Base-by-base conservation (phyloP, 1,140 invertebrate genomes). In the Anastrepha ludens region DNA sequence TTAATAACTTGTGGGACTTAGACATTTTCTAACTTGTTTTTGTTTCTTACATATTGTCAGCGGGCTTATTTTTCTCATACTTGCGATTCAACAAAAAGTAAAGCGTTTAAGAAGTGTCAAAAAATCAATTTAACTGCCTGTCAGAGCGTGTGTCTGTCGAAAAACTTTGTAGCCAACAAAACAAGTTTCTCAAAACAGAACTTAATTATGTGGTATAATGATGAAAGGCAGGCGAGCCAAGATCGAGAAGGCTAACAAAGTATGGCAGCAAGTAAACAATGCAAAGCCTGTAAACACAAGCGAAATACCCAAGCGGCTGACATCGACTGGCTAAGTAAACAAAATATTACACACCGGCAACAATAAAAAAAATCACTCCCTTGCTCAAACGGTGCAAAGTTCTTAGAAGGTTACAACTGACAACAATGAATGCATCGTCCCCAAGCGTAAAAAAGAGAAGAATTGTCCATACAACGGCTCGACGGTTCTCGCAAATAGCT, bases 51-150 rank as follows among this genome's bases (percentile, higher is more conserved):
- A 29, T 29, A 29, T 29, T 29, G 29, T 29, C 29, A 29, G 29
- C 29, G 29, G 1, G 1, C 29, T 29, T 29, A 29, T 29, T 29
- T 29, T 29, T 0, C 29, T 29, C 29, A 29, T 29, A 29, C 29
- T 29, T 29, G 29, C 29, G 29, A 29, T 29, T 29, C 29, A 29
- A 29, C 29, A 29, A 29, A 29, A 29, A 29, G 29, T 29, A 29
- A 29, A 29, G 29, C 29, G 29, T 29, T 29, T 29, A 29, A 29
- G 29, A 29, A 29, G 67, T 41, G 41, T 3, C 41, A 8, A 74
- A 9, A 74, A 41, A 74, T 74, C 67, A 47, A 74, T 74, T 74
- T 17, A 74, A 74, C 67, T 15, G 67, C 13, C 41, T 74, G 67
- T 74, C 67, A 74, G 67, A 47, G 15, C 15, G n/a, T 17, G 13